phyloP scores from a whole-genome alignment of 2,888 invertebrate species.

The Seira sanloemensis region DNA sequence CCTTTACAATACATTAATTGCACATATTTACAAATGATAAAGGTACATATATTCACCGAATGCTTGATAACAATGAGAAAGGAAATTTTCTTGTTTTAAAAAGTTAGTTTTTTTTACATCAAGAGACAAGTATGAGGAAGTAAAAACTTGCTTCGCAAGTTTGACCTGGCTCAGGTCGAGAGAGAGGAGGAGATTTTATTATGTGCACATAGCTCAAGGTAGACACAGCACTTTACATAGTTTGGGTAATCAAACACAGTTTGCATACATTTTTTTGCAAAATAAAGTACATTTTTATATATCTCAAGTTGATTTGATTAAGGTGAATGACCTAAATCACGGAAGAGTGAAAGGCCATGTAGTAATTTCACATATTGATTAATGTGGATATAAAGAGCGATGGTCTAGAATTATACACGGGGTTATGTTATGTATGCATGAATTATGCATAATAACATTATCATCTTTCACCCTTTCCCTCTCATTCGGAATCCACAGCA shows the following conservation, averaged over 20 bases:
- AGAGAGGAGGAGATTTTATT: too few species aligned
- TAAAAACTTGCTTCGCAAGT: background rate
- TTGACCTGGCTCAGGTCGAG: background rate
- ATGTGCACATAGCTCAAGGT: background rate
- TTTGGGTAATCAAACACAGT: conserved; percentile 1
- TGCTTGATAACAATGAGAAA: too few species aligned
- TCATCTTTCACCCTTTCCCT: too few species aligned
- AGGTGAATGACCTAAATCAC: conserved; percentile 50
- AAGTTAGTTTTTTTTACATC: too few species aligned
- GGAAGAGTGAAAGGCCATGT: conserved; percentile 25
- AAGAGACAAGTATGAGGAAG: background rate
- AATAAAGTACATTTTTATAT: background rate
- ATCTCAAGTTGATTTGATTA: background rate
- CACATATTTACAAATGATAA: too few species aligned
- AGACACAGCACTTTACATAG: conserved; percentile 9
- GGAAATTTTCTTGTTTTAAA: too few species aligned
- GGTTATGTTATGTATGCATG: too few species aligned
- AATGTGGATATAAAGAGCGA: background rate
- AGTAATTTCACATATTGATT: background rate
- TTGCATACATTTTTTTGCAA: background rate
- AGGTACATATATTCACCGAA: too few species aligned
- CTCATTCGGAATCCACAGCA: too few species aligned
- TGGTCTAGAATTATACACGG: background rate
- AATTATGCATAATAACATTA: too few species aligned
- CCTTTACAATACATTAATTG: too few species aligned